phyloP scores from a whole-genome alignment of 2,113 vertebrate genomes.

The Limnothrissa miodon region DNA sequence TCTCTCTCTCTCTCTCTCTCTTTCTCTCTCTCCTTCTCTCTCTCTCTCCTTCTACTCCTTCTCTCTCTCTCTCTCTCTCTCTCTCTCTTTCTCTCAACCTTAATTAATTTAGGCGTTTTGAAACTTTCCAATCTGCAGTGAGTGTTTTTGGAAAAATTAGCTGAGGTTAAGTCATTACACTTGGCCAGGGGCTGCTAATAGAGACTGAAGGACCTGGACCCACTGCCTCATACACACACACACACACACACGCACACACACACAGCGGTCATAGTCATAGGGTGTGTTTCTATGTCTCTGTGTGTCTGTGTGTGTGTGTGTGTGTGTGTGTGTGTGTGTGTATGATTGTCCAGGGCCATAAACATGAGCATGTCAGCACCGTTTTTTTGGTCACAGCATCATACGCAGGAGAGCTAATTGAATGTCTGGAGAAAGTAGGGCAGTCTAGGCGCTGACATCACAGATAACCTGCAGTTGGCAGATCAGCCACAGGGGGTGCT shows the following conservation, averaged over 20 bases:
- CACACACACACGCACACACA: not conserved
- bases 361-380: not conserved
- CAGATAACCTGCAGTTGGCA: not conserved
- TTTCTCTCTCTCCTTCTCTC: not conserved
- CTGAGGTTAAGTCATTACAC: conserved; percentile 23
- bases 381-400: not conserved
- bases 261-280: not conserved
- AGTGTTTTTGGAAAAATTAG: conserved; percentile 31
- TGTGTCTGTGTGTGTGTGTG: not conserved
- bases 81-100: not conserved
- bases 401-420: not conserved
- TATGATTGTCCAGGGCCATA: not conserved
- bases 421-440: not conserved
- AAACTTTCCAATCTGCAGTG: conserved; percentile 31
- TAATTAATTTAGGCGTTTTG: conserved; percentile 20
- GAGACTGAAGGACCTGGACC: not conserved
- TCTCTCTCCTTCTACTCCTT: not conserved
- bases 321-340: not conserved
- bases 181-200: not conserved
- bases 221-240: not conserved
- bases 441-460: not conserved
- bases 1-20: not conserved
- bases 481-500: conserved; percentile 12
- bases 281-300: not conserved
- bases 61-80: not conserved